Evolutionary conservation across 2,797 vertebrate species (phyloP), one percentile per base, ranked within the genome.

Genomic region (Sebastes trivittatus): DNA sequence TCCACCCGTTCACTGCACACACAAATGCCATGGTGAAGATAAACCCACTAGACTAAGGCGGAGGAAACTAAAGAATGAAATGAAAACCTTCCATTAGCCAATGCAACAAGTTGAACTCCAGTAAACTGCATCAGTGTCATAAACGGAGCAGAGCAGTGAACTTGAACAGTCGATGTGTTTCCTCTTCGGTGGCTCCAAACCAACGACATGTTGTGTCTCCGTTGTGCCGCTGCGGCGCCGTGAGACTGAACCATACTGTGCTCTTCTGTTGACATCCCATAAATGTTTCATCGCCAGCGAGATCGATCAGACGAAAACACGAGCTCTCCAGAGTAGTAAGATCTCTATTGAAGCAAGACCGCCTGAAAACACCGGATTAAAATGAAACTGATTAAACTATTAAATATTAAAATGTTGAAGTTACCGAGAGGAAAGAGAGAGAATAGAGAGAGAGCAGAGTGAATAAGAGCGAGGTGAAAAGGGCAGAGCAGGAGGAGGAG

Each of bases 201-300:
- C 38, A 7, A 5, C 0, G 16, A 7, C 46, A 20, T 25, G 65
- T 71, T 1, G 1, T 3, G 38, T 34, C 23, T 54, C n/a, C 25
- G 7, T 27, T 10, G 27, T 60, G 72, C 42, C 16, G 1, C 64
- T 3, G 72, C 54, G 0, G 11, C 42, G 6, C 7, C 8, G n/a
- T 54, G 62, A 16, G n/a, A 52, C 63, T 36, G 63, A 79, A 34
- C 10, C 36, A 4, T 2, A 4, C 59, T 14, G 29, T 10, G 11
- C 42, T 3, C 73, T 59, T 55, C 65, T 81, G 83, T 46, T 76
- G 80, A 76, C 83, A 62, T 81, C 80, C 66, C 16, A 55, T 81
- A 20, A 80, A 80, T 54, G 77, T 73, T 85, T 83, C 75, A 81
- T 70, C 46, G 7, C 14, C 9, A 58, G 75, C 55, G 23, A 34